These are phyloP conservation scores for Stratiomys singularior DNA, from an alignment of 2,888 invertebrate genomes.

Conservation along the genomic window DNA sequence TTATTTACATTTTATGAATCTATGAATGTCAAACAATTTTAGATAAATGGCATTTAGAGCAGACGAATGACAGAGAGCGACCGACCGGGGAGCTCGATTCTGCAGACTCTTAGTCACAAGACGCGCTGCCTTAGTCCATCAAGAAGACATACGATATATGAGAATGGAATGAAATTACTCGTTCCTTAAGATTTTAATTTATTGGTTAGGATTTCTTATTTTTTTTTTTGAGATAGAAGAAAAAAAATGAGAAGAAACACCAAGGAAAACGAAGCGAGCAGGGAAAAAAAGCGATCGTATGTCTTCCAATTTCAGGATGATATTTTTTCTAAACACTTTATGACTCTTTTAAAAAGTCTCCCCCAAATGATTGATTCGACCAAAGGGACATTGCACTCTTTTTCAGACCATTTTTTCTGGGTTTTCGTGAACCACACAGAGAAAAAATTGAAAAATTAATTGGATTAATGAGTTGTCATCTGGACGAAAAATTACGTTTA, in stretches of 20 bases:
- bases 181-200: conserved; percentile 48
- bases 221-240: conserved; percentile 7
- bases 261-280: no score
- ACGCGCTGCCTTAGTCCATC: no score
- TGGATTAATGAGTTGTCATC: conserved; percentile 39
- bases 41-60: conserved; percentile 51
- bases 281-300: conserved; percentile 12
- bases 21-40: conserved; percentile 53
- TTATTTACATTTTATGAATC: conserved; percentile 53
- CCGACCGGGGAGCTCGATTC: background rate
- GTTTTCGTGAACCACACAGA: background rate
- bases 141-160: conserved; percentile 35
- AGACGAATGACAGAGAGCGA: background rate
- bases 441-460: conserved; percentile 34
- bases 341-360: conserved; percentile 31
- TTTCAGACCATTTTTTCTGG: conserved; percentile 2
- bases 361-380: conserved; percentile 42
- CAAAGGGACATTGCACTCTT: conserved; percentile 32
- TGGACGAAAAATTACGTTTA: conserved; percentile 32
- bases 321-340: conserved; percentile 29
- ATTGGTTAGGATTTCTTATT: conserved; percentile 43
- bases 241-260: background rate
- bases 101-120: background rate
- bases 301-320: conserved; percentile 18
- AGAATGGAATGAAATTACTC: conserved; percentile 30